A percentile compares a stretch with the other conserved stretches of the same genome.
phyloP scores from a whole-genome alignment of 2,113 vertebrate genomes.

The Brachyhypopomus gauderio region DNA sequence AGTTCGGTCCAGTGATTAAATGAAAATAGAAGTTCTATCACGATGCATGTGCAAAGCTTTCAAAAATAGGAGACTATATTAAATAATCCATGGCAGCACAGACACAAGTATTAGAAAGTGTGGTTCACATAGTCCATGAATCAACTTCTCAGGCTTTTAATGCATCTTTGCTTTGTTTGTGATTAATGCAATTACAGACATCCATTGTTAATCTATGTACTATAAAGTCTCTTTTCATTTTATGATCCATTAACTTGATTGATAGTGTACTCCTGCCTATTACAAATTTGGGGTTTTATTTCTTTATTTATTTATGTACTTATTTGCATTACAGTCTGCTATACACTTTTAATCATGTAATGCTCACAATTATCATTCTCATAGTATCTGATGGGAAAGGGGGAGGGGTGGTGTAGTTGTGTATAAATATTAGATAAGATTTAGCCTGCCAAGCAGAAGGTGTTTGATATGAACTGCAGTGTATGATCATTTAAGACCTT shows the following conservation, averaged over 20 bases:
- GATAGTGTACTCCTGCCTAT: background rate
- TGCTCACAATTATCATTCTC: background rate
- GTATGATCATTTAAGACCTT: too few relatives aligned
- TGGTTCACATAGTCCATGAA: too few relatives aligned
- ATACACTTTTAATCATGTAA: background rate
- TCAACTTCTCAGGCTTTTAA: background rate
- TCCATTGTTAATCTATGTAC: background rate
- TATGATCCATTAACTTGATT: slow-evolving; percentile 8
- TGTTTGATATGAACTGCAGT: too few relatives aligned
- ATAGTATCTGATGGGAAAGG: background rate
- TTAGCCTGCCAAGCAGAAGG: too few relatives aligned
- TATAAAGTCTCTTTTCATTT: background rate
- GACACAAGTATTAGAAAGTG: too few relatives aligned
- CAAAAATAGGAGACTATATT: too few relatives aligned
- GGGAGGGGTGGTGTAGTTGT: too few relatives aligned
- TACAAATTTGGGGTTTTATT: background rate
- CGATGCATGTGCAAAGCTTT: too few relatives aligned
- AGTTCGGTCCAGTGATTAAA: too few relatives aligned
- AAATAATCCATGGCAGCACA: too few relatives aligned
- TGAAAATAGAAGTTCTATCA: too few relatives aligned
- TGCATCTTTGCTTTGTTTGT: background rate
- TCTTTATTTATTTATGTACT: background rate
- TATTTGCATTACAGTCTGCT: background rate
- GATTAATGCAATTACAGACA: background rate
- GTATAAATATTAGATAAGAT: too few relatives aligned